These are phyloP conservation scores for Antigone vipio DNA, from an alignment of 2,113 vertebrate species.

Conservation along the genomic window DNA sequence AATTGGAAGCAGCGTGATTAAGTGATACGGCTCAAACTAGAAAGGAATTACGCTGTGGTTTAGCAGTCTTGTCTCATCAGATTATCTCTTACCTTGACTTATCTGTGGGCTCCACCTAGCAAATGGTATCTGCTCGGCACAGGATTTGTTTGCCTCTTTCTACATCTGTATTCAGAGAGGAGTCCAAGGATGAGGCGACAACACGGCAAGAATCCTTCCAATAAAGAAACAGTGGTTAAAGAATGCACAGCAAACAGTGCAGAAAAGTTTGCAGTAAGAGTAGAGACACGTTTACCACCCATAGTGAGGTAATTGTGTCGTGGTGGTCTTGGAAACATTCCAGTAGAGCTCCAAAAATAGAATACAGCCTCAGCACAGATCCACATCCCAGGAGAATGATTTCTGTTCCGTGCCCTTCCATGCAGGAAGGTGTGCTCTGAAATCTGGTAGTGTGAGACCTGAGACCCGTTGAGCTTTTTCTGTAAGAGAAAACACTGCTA, in stretches of 20 bases:
- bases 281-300: constrained; percentile 77
- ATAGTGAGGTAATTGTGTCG: constrained; percentile 73
- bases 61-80: background rate
- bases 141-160: constrained; percentile 67
- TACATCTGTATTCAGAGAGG: constrained; percentile 72
- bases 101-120: constrained; percentile 73
- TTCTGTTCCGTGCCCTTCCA: constrained; percentile 71
- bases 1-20: background rate
- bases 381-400: constrained; percentile 63
- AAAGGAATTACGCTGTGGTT: background rate
- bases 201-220: constrained; percentile 72
- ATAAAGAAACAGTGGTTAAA: background rate
- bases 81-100: constrained; percentile 70
- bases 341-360: constrained; percentile 74
- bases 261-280: background rate
- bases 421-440: constrained; percentile 33
- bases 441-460: constrained; percentile 56
- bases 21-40: background rate
- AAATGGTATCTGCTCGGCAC: constrained; percentile 73
- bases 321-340: constrained; percentile 80
- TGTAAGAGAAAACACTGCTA: background rate
- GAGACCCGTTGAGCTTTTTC: constrained; percentile 74
- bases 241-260: background rate
- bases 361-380: constrained; percentile 65
- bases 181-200: constrained; percentile 77